Evolutionary conservation across 2,797 vertebrate species (phyloP), one percentile per base, ranked within the genome.

Genomic region (Pachyuromys duprasi): DNA sequence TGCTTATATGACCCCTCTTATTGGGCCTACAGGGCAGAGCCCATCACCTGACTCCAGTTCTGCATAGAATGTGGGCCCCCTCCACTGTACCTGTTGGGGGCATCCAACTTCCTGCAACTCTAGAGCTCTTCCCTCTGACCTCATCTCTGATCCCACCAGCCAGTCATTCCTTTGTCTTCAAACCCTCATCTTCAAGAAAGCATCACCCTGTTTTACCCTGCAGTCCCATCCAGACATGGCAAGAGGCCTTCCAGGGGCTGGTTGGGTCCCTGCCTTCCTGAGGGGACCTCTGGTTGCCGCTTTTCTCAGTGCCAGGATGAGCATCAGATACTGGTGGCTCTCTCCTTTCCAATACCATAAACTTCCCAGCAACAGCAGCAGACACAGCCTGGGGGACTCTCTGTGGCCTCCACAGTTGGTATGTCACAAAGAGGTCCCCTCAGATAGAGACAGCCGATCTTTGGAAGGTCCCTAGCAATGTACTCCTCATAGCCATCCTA

Each of bases 401-500:
- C 17, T 53, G 67, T 57, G 84, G 67, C 3, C 36, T 24, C 55
- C 49, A 36, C 49, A 17, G 12, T 42, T 9, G n/a, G 24, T 39
- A 72, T 8, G 33, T 36, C 67, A 55, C 7, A 70, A n/a, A 14
- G 45, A 57, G 49, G 28, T 24, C 3, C 9, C 4, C 36, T 42
- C 62, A 74, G 18, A 67, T 3, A 18, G 79, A 67, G 26, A 78
- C 18, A 28, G 28, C 8, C 1, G 53, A 4, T 24, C n/a, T 92
- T 72, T 36, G 18, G 3, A 33, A 70, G 53, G 22, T 53, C 49
- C 49, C 60, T 42, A n/a, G 33, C 4, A 6, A 5, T 42, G 55
- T 36, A 5, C 31, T 39, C 33, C 70, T 1, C 1, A 22, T 0
- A 0, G 20, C n/a, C 53, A 15, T 5, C 62, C 39, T 45, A 26